phyloP scores from a whole-genome alignment of 1,140 invertebrate genomes.

The Drosophila prosaltans region DNA sequence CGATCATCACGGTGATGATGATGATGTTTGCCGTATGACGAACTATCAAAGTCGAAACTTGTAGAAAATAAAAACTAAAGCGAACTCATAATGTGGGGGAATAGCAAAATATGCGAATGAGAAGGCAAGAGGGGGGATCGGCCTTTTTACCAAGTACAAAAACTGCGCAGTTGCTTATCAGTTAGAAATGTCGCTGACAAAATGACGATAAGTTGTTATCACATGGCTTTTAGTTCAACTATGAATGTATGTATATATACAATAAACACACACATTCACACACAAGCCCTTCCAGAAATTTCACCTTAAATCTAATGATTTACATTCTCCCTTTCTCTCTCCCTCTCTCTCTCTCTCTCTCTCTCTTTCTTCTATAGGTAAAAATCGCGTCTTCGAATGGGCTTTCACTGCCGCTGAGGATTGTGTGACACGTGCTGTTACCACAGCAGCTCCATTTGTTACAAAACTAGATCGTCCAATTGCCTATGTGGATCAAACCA shows the following conservation, averaged over 20 bases:
- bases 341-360: neutral
- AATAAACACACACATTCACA: neutral
- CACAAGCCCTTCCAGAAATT: conserved; percentile 24
- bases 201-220: conserved; percentile 27
- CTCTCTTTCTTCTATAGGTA: conserved; percentile 75
- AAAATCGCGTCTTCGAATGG: conserved; percentile 87
- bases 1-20: conserved; percentile 27
- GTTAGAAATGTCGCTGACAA: conserved; percentile 12
- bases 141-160: conserved; percentile 10
- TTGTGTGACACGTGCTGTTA: conserved; percentile 86
- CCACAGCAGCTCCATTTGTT: conserved; percentile 86
- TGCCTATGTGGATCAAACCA: conserved; percentile 87
- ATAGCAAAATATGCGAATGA: neutral
- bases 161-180: conserved; percentile 44
- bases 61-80: neutral
- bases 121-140: neutral
- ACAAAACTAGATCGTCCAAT: conserved; percentile 86
- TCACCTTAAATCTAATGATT: conserved; percentile 5
- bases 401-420: conserved; percentile 87
- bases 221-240: neutral
- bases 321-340: neutral
- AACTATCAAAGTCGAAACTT: conserved; percentile 73
- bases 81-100: neutral
- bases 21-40: conserved; percentile 57
- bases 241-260: neutral